Base-by-base conservation (phyloP, 2,888 invertebrate genomes). In the Idaea dimidiata region DNA sequence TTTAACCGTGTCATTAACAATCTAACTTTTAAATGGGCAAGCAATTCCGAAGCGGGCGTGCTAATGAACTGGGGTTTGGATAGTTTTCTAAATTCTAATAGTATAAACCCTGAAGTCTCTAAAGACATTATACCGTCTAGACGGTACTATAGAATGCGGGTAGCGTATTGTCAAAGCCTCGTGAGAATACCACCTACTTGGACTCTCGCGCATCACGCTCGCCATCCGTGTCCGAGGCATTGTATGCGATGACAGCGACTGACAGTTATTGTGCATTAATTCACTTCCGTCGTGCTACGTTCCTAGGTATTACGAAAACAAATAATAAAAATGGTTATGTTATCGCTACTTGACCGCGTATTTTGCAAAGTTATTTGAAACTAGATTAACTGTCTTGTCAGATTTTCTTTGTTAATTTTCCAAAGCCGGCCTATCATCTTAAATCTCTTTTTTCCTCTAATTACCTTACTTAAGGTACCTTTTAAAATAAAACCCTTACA, bases 121-220 rank as follows among this genome's bases (percentile, higher is more conserved):
- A 33, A 31, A 2, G 59, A 57, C 64, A 17, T 32, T 33, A 24
- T 24, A 59, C 16, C 17, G 64, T 64, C 61, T 66, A 66, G 63
- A 64, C 24, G 24, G 1, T 1, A 24, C 60, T 54, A 54, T 54
- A 16, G 31, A 59, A 56, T 60, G 58, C 61, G 43, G 17, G 58
- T 32, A 57, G 54, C 59, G 53, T 58, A 59, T 18, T n/a, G 43
- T 16, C 59, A 60, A 59, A 65, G 72, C 76, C 82, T 80, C 83
- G 82, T 85, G 86, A 82, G 86, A 86, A 84, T 82, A 66, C 68
- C 75, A 72, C 75, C 79, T 75, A 81, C 82, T 82, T 80, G 75
- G 73, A 69, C 75, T 78, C 72, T 64, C 59, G 78, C 79, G 77
- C 81, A 78, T 78, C 81, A 78, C 76, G 77, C 73, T 57, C 18